These are phyloP conservation scores for Amphiprion clarkii DNA, from an alignment of 2,797 vertebrate genomes.

Conservation along the genomic window DNA sequence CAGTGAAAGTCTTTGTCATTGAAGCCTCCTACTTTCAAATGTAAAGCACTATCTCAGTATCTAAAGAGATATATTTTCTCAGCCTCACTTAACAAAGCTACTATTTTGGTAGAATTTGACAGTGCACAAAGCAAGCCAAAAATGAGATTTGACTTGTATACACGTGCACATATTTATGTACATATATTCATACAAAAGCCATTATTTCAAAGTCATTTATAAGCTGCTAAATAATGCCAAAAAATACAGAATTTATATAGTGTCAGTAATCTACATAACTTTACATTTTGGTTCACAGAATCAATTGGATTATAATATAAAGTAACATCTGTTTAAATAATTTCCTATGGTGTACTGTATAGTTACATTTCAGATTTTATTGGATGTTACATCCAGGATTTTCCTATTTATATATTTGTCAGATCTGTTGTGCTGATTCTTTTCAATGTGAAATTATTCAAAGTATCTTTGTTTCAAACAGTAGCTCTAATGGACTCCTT, in stretches of 20 bases:
- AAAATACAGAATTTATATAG: conserved; percentile 77
- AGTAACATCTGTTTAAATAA: conserved; percentile 62
- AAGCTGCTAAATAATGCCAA: conserved; percentile 90
- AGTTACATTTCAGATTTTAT: conserved; percentile 67
- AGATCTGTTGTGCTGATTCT: conserved; percentile 63
- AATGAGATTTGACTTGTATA: conserved; percentile 75
- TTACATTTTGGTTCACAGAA: conserved; percentile 66
- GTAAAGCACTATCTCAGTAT: conserved; percentile 81
- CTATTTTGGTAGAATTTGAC: conserved; percentile 84
- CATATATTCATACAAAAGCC: conserved; percentile 84
- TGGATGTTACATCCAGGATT: conserved; percentile 58
- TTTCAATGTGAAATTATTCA: conserved; percentile 69
- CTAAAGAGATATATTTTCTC: conserved; percentile 85
- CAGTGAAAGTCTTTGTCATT: conserved; percentile 73
- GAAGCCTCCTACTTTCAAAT: conserved; percentile 81
- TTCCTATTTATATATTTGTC: conserved; percentile 69
- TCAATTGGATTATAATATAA: conserved; percentile 60
- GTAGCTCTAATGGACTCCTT: conserved; percentile 64
- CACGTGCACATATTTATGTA: conserved; percentile 76
- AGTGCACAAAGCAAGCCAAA: conserved; percentile 79
- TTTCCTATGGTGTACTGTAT: conserved; percentile 64
- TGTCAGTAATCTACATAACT: conserved; percentile 69
- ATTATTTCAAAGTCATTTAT: conserved; percentile 85
- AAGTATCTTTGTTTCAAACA: conserved; percentile 66
- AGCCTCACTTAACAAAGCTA: conserved; percentile 82